Conservation (phyloP, 2,797 vertebrate genomes). For the Rousettus madagascariensis region DNA sequence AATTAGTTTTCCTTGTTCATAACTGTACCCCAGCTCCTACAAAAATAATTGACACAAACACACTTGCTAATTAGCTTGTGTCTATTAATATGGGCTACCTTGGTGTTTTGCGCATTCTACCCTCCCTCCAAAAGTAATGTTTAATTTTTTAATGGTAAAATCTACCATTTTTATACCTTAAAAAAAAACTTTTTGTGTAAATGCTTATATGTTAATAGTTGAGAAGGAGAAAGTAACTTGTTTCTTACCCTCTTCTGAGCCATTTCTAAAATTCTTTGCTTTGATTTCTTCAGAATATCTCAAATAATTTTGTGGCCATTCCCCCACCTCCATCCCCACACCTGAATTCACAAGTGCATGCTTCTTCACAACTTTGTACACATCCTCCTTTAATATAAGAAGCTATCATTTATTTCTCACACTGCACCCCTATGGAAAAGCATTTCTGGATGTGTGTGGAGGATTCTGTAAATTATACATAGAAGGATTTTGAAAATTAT, state of each 20-base stretch:
- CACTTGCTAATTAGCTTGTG: neutral
- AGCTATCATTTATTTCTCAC: neutral
- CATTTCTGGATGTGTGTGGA: neutral
- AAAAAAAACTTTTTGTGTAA: neutral
- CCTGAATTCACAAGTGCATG: neutral
- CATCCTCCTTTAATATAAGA: neutral
- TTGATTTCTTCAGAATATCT: neutral
- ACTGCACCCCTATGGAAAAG: neutral
- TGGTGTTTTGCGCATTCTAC: neutral
- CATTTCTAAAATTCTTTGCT: neutral
- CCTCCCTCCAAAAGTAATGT: neutral
- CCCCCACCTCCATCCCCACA: accelerated
- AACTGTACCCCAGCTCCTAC: neutral
- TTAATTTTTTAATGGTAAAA: neutral
- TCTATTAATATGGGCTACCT: neutral
- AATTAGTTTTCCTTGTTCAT: neutral
- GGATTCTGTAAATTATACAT: neutral
- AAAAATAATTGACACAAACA: neutral
- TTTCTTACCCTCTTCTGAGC: neutral
- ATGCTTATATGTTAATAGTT: neutral
- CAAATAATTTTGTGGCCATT: neutral
- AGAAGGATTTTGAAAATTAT: neutral
- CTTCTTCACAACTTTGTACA: neutral
- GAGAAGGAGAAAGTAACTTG: neutral
- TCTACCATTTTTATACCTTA: neutral